phyloP scores from a whole-genome alignment of 1,140 invertebrate genomes.

The Amphibalanus amphitrite region DNA sequence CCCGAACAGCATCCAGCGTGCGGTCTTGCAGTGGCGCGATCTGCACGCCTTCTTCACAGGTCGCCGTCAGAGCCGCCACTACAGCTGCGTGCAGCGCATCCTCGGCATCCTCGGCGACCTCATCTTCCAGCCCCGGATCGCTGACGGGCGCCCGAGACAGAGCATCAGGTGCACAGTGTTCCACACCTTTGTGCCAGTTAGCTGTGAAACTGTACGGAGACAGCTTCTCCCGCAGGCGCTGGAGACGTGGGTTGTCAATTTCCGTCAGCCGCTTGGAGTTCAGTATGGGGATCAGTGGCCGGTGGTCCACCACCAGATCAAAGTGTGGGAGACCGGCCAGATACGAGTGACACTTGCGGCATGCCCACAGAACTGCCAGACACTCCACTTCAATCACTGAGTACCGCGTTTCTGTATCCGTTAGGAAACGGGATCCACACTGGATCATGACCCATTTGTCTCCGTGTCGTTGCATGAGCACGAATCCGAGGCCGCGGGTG shows the following conservation, averaged over 20 bases:
- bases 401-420: conserved; percentile 12
- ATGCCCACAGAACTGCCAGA: conserved; percentile 12
- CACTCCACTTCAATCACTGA: conserved; percentile 16
- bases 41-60: neutral
- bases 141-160: conserved; percentile 10
- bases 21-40: conserved; percentile 5
- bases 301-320: conserved; percentile 2
- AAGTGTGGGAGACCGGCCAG: conserved; percentile 1
- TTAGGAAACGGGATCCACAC: conserved; percentile 10
- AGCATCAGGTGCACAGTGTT: conserved; percentile 9
- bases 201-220: conserved; percentile 9
- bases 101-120: neutral
- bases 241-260: conserved; percentile 12
- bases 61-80: conserved; percentile 3
- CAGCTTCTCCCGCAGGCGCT: conserved; percentile 13
- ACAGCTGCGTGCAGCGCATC: conserved; percentile 3
- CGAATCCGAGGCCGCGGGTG: conserved; percentile 15
- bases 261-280: neutral
- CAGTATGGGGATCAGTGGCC: conserved; percentile 1
- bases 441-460: conserved; percentile 15
- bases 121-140: conserved; percentile 8
- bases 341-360: conserved; percentile 12
- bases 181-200: conserved; percentile 10
- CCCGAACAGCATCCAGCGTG: conserved; percentile 5
- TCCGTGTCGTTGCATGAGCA: conserved; percentile 12